Evolutionary conservation across 2,888 invertebrate genomes (phyloP).

Genomic region (Perdita meconis): DNA sequence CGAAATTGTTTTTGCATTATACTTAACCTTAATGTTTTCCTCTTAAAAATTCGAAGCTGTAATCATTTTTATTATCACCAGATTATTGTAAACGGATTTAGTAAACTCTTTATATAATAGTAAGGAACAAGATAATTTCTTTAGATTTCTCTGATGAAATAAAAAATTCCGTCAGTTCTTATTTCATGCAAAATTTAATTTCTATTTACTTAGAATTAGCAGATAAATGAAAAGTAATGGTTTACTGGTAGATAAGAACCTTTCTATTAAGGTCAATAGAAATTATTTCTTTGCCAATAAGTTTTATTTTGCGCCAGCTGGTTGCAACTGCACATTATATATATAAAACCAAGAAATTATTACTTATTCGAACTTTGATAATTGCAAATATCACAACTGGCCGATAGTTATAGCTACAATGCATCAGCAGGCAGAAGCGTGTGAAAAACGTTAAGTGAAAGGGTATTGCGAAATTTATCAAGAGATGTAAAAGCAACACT

Average conservation of each 20-base stretch:
- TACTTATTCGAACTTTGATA: slow-evolving; percentile 35
- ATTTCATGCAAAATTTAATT: neutral
- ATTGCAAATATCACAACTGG: slow-evolving; percentile 24
- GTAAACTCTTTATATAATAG: no score
- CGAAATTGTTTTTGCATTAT: no score
- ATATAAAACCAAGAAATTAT: slow-evolving; percentile 4
- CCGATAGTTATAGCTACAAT: neutral
- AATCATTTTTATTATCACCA: no score
- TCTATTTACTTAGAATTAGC: neutral
- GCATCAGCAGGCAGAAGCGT: slow-evolving; percentile 45
- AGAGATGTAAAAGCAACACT: slow-evolving; percentile 37
- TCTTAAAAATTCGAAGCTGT: no score
- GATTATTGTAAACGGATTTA: no score
- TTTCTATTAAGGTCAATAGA: neutral
- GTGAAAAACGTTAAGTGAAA: slow-evolving; percentile 55
- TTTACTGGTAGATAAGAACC: neutral
- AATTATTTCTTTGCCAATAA: neutral
- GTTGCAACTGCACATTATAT: neutral
- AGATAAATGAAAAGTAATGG: neutral
- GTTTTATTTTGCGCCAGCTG: no score
- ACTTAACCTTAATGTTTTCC: no score
- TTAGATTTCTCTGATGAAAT: no score
- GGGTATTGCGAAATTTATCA: slow-evolving; percentile 51
- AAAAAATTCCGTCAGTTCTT: no score
- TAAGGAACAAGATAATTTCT: no score